phyloP scores from a whole-genome alignment of 2,113 vertebrate species.

The Donacobius atricapilla region DNA sequence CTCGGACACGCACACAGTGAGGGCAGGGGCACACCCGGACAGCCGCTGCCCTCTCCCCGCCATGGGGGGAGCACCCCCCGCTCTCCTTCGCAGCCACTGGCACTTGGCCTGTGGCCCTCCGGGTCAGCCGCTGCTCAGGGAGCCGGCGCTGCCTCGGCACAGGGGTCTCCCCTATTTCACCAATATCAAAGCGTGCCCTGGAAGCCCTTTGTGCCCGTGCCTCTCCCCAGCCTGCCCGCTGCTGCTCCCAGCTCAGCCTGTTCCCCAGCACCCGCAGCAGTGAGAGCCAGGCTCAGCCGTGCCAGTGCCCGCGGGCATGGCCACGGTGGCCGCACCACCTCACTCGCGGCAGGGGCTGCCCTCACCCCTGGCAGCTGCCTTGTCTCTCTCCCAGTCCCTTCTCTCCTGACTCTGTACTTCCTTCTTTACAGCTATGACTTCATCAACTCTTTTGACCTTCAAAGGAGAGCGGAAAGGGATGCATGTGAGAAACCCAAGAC shows the following conservation, averaged over 20 bases:
- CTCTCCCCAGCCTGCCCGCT: not conserved
- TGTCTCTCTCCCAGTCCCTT: not conserved
- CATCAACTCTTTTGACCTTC: not conserved
- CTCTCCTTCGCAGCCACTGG: not conserved
- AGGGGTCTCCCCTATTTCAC: not conserved
- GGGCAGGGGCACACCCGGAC: accelerated
- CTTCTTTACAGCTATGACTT: not conserved
- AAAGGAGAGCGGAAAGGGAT: not conserved
- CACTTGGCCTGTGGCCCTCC: no score
- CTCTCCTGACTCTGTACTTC: not conserved
- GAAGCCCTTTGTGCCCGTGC: not conserved
- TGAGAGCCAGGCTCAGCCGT: not conserved
- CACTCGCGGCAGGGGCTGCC: accelerated
- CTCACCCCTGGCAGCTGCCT: not conserved
- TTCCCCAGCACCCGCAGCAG: not conserved
- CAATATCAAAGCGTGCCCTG: not conserved
- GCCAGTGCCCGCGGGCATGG: not conserved
- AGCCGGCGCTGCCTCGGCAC: not conserved
- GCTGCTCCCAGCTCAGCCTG: not conserved
- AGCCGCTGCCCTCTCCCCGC: accelerated
- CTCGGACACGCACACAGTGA: no score
- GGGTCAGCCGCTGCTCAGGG: not conserved
- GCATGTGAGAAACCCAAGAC: not conserved
- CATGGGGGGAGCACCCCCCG: not conserved
- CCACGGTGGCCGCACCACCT: accelerated